These are phyloP conservation scores for Tipula lateralis DNA, from an alignment of 2,888 invertebrate species.

Conservation along the genomic window DNA sequence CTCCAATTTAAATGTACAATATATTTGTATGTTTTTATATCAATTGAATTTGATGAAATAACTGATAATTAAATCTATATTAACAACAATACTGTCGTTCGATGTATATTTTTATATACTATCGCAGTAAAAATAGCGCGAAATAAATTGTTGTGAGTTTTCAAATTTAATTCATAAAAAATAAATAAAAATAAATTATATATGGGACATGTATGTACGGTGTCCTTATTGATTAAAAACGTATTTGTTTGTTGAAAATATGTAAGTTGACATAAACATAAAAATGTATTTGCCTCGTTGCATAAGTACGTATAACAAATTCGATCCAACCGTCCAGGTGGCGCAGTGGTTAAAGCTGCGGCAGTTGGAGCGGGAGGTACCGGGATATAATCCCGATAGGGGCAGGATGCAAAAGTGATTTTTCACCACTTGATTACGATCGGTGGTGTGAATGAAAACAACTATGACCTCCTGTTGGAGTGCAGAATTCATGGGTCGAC, in stretches of 20 bases:
- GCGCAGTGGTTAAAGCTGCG: too few species aligned
- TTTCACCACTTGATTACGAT: too few species aligned
- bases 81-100: background rate
- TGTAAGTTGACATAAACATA: background rate
- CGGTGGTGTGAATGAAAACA: too few species aligned
- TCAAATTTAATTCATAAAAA: background rate
- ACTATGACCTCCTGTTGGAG: too few species aligned
- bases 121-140: background rate
- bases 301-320: too few species aligned
- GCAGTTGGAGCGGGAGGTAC: too few species aligned
- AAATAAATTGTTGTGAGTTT: background rate
- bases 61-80: background rate
- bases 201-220: too few species aligned
- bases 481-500: too few species aligned
- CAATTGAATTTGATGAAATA: slow-evolving; percentile 1
- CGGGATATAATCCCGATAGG: too few species aligned
- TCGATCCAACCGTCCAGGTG: too few species aligned
- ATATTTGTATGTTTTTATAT: background rate
- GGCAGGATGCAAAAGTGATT: too few species aligned
- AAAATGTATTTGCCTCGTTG: too few species aligned
- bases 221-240: background rate
- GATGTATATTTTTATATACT: background rate
- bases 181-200: background rate
- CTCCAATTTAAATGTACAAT: background rate
- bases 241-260: background rate